A percentile compares a stretch with the other conserved stretches of the same genome.
phyloP scores from a whole-genome alignment of 2,888 invertebrate genomes.

The Rotaria sp. region DNA sequence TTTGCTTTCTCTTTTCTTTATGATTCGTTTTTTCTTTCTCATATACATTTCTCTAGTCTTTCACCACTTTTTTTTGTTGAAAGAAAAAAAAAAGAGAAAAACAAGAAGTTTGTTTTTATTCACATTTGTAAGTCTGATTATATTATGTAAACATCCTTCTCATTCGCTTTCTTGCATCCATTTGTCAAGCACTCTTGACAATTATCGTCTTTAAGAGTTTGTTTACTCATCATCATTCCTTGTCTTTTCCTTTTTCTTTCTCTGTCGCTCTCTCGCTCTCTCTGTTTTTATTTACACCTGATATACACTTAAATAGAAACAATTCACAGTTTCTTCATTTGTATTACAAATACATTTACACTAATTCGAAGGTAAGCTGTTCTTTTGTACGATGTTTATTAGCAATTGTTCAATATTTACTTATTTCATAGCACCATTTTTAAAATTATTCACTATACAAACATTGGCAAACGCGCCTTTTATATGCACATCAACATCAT shows the following conservation, averaged over 20 bases:
- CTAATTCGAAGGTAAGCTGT: background rate
- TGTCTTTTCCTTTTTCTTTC: background rate
- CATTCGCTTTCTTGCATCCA: background rate
- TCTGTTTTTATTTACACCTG: background rate
- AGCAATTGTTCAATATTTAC: slow-evolving; percentile 25
- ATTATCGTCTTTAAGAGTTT: slow-evolving; percentile 1
- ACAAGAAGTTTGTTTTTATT: slow-evolving; percentile 4
- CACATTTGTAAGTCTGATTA: background rate
- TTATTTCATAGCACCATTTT: background rate
- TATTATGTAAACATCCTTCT: slow-evolving; percentile 24
- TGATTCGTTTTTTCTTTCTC: background rate
- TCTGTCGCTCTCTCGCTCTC: background rate
- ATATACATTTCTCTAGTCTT: background rate
- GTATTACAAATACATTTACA: background rate
- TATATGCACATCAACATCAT: background rate
- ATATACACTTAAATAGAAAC: background rate
- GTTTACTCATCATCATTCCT: slow-evolving; percentile 6
- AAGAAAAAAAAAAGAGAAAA: background rate
- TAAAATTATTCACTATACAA: slow-evolving; percentile 4
- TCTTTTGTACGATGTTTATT: background rate
- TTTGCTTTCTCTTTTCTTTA: background rate
- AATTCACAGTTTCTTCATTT: background rate
- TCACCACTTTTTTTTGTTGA: background rate
- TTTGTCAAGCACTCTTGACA: slow-evolving; percentile 4
- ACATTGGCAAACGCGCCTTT: background rate